phyloP scores from a whole-genome alignment of 2,888 invertebrate genomes.

The Nemurella pictetii region DNA sequence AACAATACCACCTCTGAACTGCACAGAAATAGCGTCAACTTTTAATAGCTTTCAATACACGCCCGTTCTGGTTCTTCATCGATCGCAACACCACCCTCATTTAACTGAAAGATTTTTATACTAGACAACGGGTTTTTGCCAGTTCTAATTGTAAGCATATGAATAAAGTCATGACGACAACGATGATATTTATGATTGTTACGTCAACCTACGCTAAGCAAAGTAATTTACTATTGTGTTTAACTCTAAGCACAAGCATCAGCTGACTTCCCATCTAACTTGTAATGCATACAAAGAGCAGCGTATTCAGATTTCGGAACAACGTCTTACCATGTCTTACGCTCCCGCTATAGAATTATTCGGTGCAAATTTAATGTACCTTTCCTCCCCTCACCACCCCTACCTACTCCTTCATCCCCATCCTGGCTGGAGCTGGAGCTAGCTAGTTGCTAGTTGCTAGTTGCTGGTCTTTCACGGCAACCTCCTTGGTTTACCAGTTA shows the following conservation, averaged over 20 bases:
- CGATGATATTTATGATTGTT: slow-evolving; percentile 3
- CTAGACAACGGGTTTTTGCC: too few relatives aligned
- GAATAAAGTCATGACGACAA: neutral
- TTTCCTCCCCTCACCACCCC: neutral
- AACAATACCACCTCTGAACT: too few relatives aligned
- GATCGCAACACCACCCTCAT: too few relatives aligned
- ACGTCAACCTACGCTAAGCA: slow-evolving; percentile 1
- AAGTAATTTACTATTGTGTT: slow-evolving; percentile 16
- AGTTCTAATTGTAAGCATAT: too few relatives aligned
- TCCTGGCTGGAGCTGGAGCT: neutral
- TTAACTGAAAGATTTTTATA: too few relatives aligned
- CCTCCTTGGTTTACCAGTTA: slow-evolving; percentile 27
- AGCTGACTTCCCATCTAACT: slow-evolving; percentile 26
- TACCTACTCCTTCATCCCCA: neutral
- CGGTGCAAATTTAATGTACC: slow-evolving; percentile 23
- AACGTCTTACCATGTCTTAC: too few relatives aligned
- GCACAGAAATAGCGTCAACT: too few relatives aligned
- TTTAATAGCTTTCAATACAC: too few relatives aligned
- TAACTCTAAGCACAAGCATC: neutral
- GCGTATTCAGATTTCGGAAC: slow-evolving; percentile 24
- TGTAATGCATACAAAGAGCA: slow-evolving; percentile 20
- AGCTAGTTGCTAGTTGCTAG: too few relatives aligned
- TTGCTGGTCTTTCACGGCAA: neutral
- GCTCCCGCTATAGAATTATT: slow-evolving; percentile 12
- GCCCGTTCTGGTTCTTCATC: too few relatives aligned